These are phyloP conservation scores for Tetramorium alpestre DNA, from an alignment of 1,140 invertebrate genomes.

Conservation along the genomic window DNA sequence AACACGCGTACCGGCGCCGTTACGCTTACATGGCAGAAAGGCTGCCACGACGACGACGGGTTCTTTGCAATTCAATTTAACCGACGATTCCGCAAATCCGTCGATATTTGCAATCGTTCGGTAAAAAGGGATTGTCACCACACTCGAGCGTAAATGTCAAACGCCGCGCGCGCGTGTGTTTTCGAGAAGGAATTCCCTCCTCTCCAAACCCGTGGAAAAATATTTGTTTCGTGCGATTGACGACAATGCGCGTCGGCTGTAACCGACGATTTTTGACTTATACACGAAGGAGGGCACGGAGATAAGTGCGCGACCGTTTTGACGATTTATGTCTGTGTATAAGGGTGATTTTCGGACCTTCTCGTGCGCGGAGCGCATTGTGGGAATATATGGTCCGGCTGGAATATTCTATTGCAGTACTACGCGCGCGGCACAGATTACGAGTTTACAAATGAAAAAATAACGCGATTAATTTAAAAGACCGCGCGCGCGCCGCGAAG, in stretches of 20 bases:
- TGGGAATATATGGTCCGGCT: background rate
- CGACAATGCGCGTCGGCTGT: slow-evolving; percentile 52
- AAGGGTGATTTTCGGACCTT: slow-evolving; percentile 17
- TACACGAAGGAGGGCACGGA: background rate
- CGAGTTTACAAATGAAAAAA: background rate
- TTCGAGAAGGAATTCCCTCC: background rate
- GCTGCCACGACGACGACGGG: slow-evolving; percentile 5
- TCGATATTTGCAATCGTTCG: slow-evolving; percentile 47
- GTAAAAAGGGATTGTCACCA: slow-evolving; percentile 46
- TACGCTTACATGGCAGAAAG: background rate
- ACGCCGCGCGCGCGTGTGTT: slow-evolving; percentile 1
- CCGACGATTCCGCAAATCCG: slow-evolving; percentile 54
- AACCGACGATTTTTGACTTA: slow-evolving; percentile 59
- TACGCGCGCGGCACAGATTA: background rate
- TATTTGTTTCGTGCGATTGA: slow-evolving; percentile 62
- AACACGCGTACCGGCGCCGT: background rate
- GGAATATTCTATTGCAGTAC: slow-evolving; percentile 24
- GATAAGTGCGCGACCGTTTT: slow-evolving; percentile 33
- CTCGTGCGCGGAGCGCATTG: background rate
- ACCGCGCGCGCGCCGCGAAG: background rate
- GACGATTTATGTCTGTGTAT: slow-evolving; percentile 40
- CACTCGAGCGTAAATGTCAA: slow-evolving; percentile 30
- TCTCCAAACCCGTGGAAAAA: slow-evolving; percentile 36
- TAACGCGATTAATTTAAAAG: background rate
- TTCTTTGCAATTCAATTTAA: slow-evolving; percentile 67